Base-by-base conservation (phyloP, 92 coral and sea anemone genomes). In the Galaxea fascicularis region DNA sequence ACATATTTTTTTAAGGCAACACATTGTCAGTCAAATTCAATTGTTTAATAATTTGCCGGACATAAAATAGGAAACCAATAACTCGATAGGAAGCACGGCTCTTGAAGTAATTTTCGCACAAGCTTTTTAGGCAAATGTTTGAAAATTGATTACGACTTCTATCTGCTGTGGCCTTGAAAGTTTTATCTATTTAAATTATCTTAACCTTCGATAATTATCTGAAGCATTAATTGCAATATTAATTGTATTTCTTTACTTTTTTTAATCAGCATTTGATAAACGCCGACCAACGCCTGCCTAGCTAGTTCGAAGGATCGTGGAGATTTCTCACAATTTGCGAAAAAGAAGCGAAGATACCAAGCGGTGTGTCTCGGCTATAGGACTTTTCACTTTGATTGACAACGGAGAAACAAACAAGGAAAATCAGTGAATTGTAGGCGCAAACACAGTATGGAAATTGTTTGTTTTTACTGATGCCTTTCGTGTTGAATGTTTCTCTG, bases 121-220 rank as follows among this genome's bases (percentile, higher is more conserved):
- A 35, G 25, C n/a, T 60, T 51, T 51, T 73, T 73, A 51, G 25
- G 27, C 47, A 27, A 17, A 0, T 14, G 46, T 26, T 22, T 25
- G 28, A 28, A 73, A 28, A 73, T 20, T 46, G 63, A 52, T 73
- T n/a, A 25, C 5, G 28, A 22, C 65, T 54, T 51, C 52, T 73
- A 71, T 28, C 14, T 20, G 52, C 20, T 5, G 18, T 31, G 30
- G 68, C 64, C 58, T 76, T 58, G n/a, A 56, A 74, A n/a, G 30
- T 57, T 59, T 47, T 78, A 65, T 76, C 51, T 7, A 31, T 76
- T 39, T 7, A 35, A 65, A 25, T 63, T 26, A 64, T 46, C 72
- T 47, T 35, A 35, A 20, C 7, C 28, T 26, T 13, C 15, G n/a
- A 17, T 16, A 41, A 25, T 62, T 65, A 46, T 64, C 10, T 10